Evolutionary conservation across 2,888 invertebrate species (phyloP).

Genomic region (Drosophila koepferae): DNA sequence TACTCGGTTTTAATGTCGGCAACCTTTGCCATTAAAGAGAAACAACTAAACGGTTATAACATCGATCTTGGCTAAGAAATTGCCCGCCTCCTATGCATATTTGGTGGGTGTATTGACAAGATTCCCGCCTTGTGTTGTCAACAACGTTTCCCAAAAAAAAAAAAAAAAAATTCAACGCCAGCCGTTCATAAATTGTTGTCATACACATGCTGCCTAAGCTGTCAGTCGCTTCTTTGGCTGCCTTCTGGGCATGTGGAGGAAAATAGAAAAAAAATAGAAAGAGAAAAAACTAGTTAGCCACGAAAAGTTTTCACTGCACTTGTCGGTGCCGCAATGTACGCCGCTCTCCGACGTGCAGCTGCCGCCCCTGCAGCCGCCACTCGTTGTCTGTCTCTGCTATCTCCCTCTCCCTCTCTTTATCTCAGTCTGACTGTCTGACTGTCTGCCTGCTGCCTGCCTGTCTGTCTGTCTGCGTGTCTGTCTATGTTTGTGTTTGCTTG

Average conservation of each 20-base stretch:
- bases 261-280: constrained; percentile 13
- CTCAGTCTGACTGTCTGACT: constrained; percentile 7
- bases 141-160: constrained; percentile 34
- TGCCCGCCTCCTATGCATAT: constrained; percentile 13
- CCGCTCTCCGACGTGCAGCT: constrained; percentile 31
- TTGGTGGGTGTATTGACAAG: constrained; percentile 27
- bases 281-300: constrained; percentile 62
- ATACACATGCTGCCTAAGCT: constrained; percentile 33
- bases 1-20: neutral
- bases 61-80: constrained; percentile 6
- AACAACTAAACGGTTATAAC: constrained; percentile 1
- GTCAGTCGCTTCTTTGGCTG: constrained; percentile 19
- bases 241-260: constrained; percentile 20
- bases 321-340: constrained; percentile 63
- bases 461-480: constrained; percentile 24
- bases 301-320: constrained; percentile 74
- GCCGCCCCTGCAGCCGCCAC: constrained; percentile 8
- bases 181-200: constrained; percentile 70
- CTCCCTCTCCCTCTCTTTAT: neutral
- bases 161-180: constrained; percentile 55
- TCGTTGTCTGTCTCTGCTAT: constrained; percentile 19
- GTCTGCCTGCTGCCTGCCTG: neutral
- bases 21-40: constrained; percentile 14
- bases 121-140: constrained; percentile 45
- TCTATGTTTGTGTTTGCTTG: constrained; percentile 59